These are phyloP conservation scores for Cossypha caffra DNA, from an alignment of 2,797 vertebrate genomes.

Conservation along the genomic window DNA sequence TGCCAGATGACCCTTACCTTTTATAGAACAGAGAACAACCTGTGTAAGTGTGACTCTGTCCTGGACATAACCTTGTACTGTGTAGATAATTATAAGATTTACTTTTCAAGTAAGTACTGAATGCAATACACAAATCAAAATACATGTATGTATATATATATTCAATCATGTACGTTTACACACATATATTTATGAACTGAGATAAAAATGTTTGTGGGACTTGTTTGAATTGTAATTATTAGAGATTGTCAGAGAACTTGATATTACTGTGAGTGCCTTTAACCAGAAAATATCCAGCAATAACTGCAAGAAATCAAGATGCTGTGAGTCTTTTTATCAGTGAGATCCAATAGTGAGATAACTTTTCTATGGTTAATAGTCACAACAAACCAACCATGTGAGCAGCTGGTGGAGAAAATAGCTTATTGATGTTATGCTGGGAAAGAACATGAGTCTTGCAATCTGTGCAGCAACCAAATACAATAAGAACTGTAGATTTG, in stretches of 20 bases:
- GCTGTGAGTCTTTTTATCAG: not conserved
- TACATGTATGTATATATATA: not conserved
- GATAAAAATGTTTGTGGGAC: not conserved
- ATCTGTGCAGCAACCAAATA: constrained; percentile 53
- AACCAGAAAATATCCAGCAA: not conserved
- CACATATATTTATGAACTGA: not conserved
- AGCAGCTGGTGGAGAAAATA: constrained; percentile 71
- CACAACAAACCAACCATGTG: constrained; percentile 6
- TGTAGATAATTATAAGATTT: no score
- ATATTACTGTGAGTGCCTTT: not conserved
- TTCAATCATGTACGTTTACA: not conserved
- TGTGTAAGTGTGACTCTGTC: no score
- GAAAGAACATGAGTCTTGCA: constrained; percentile 58
- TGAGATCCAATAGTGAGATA: not conserved
- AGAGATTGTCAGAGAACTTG: not conserved
- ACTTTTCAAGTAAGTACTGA: no score
- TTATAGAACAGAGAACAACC: not conserved
- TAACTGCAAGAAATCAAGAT: not conserved
- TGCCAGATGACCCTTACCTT: not conserved
- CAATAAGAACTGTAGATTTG: constrained; percentile 58
- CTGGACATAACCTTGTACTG: no score
- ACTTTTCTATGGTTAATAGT: constrained; percentile 23
- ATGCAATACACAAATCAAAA: no score
- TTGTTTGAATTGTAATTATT: not conserved
- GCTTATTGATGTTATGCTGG: constrained; percentile 61